These are phyloP conservation scores for Periophthalmodon schlosseri DNA, from an alignment of 2,113 vertebrate genomes.

Conservation along the genomic window DNA sequence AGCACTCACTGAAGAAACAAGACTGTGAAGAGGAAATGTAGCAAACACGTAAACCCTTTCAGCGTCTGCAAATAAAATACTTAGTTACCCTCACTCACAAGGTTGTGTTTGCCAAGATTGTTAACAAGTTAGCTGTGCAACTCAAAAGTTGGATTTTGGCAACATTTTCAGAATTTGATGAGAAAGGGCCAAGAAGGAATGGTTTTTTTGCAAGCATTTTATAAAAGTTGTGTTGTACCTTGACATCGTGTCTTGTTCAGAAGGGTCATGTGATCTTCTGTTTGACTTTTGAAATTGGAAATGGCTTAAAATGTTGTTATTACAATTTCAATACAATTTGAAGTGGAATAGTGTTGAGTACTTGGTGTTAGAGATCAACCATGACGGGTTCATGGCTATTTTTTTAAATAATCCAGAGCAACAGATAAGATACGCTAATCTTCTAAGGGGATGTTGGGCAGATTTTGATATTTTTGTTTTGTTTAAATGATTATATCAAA, in stretches of 20 bases:
- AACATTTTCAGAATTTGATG: background rate
- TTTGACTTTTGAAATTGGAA: background rate
- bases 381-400: background rate
- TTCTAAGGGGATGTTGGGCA: too few relatives aligned
- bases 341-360: too few relatives aligned
- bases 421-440: too few relatives aligned
- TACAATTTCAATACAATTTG: background rate
- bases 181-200: background rate
- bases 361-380: too few relatives aligned
- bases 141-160: background rate
- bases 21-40: background rate
- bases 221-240: background rate
- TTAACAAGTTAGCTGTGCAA: background rate
- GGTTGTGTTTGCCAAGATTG: background rate
- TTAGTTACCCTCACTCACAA: background rate
- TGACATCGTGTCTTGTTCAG: background rate
- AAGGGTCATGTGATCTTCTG: background rate
- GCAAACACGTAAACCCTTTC: background rate
- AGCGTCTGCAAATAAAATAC: background rate
- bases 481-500: too few relatives aligned
- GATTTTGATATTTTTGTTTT: too few relatives aligned
- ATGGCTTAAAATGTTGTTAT: background rate
- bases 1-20: background rate
- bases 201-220: background rate
- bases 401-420: background rate